A percentile compares a stretch with the other conserved stretches of the same genome.
phyloP scores from a whole-genome alignment of 2,888 invertebrate genomes.

The Eupeodes luniger region DNA sequence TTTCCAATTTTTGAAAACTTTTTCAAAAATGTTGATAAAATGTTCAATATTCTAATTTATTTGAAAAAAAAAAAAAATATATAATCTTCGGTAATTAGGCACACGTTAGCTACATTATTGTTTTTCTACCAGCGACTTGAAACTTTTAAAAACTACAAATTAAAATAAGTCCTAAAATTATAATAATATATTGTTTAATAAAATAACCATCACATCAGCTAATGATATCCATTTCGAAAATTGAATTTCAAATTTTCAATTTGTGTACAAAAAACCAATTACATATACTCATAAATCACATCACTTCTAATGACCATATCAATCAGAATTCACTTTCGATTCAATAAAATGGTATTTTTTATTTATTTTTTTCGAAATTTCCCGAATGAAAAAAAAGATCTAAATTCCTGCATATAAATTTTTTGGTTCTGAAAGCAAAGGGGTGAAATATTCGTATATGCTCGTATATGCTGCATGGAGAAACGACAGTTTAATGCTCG shows the following conservation, averaged over 20 bases:
- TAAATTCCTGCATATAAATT: background rate
- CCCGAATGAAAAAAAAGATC: background rate
- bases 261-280: background rate
- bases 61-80: no score
- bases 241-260: background rate
- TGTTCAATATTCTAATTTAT: no score
- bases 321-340: constrained; percentile 9
- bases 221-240: background rate
- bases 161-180: no score
- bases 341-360: background rate
- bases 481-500: background rate
- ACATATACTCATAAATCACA: constrained; percentile 4
- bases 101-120: no score
- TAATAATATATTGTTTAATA: no score
- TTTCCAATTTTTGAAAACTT: no score
- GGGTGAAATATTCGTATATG: background rate
- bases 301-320: background rate
- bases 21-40: no score
- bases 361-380: background rate
- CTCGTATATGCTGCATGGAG: background rate
- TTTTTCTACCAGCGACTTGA: no score
- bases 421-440: background rate
- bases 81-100: no score
- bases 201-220: background rate
- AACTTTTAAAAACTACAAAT: no score